A percentile compares a stretch with the other conserved stretches of the same genome.
phyloP scores from a whole-genome alignment of 2,888 invertebrate species.

The Drosophila gaucha region DNA sequence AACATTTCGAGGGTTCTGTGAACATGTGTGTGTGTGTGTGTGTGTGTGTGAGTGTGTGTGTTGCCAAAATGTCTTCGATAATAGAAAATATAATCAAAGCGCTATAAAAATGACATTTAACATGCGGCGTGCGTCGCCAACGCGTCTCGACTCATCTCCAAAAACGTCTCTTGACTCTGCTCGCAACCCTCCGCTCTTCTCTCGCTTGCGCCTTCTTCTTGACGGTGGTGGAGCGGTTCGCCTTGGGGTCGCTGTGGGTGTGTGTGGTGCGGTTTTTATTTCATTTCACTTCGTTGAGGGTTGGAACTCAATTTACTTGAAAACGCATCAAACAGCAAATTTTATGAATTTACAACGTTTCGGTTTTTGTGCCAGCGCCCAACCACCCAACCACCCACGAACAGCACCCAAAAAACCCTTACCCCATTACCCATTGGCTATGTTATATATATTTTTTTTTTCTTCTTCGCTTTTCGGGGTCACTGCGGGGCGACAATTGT shows the following conservation, averaged over 20 bases:
- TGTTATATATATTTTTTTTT: slow-evolving; percentile 32
- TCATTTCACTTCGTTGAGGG: slow-evolving; percentile 76
- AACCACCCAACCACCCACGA: not conserved
- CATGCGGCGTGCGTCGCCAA: slow-evolving; percentile 76
- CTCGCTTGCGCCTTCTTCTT: slow-evolving; percentile 18
- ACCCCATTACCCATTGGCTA: slow-evolving; percentile 4
- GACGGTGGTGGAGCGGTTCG: too few species aligned
- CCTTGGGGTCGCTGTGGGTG: not conserved
- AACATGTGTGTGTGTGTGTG: not conserved
- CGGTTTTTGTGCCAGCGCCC: slow-evolving; percentile 50
- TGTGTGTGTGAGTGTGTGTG: slow-evolving; percentile 42
- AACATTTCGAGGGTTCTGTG: slow-evolving; percentile 41
- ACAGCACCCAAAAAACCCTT: not conserved
- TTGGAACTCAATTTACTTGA: slow-evolving; percentile 81
- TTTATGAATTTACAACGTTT: slow-evolving; percentile 81
- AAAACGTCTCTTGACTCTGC: slow-evolving; percentile 1
- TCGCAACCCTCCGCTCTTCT: slow-evolving; percentile 2
- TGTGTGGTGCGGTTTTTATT: slow-evolving; percentile 75
- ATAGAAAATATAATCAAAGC: slow-evolving; percentile 81
- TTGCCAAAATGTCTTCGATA: slow-evolving; percentile 76
- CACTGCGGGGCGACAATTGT: slow-evolving; percentile 75
- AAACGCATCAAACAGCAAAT: slow-evolving; percentile 81
- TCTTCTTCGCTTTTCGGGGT: slow-evolving; percentile 51
- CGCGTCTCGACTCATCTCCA: slow-evolving; percentile 54
- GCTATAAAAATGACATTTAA: slow-evolving; percentile 81